A percentile compares a stretch with the other conserved stretches of the same genome.
Conservation (phyloP, 2,113 vertebrate species). For the Redunca redunca region DNA sequence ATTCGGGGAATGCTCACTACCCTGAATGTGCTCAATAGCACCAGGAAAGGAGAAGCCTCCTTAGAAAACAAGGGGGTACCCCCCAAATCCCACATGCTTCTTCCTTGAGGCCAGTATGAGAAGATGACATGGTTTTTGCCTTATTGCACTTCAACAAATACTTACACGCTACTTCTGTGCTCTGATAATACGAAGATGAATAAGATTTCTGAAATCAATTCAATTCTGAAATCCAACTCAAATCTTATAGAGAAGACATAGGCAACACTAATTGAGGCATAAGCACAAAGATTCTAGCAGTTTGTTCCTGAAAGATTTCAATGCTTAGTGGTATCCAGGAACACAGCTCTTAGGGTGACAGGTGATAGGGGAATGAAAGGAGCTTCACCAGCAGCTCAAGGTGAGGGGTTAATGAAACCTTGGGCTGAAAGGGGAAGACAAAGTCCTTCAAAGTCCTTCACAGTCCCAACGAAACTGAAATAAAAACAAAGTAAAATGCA, state of each 20-base stretch:
- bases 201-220: not conserved
- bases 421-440: not conserved
- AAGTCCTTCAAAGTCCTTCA: not conserved
- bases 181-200: not conserved
- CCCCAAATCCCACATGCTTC: not conserved
- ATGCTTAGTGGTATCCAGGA: not conserved
- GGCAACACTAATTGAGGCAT: not conserved
- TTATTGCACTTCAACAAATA: not conserved
- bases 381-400: not conserved
- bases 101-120: not conserved
- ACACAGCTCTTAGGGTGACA: not conserved
- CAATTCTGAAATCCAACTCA: not conserved
- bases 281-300: not conserved
- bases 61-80: not conserved
- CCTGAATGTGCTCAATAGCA: not conserved
- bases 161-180: not conserved
- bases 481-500: not conserved
- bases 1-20: not conserved
- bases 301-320: not conserved
- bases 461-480: not conserved
- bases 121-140: not conserved
- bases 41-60: not conserved
- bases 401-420: not conserved
- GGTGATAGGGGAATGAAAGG: not conserved
- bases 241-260: not conserved